Conservation (phyloP, 2,113 vertebrate genomes). For the Hiodon alosoides region DNA sequence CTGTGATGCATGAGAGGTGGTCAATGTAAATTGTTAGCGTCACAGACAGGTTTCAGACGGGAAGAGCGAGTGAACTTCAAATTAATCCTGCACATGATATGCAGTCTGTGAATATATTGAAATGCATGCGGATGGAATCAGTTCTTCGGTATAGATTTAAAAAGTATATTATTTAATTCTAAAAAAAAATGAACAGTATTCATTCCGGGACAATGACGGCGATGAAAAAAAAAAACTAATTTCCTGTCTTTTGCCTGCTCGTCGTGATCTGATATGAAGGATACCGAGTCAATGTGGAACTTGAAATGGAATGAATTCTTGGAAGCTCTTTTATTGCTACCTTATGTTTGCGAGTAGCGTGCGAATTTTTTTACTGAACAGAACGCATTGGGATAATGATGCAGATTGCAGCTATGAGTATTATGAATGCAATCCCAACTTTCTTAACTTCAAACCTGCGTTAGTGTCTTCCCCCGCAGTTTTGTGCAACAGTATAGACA, state of each 20-base stretch:
- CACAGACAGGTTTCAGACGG: background rate
- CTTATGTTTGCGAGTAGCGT: background rate
- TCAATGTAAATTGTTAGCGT: background rate
- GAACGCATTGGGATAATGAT: too few species aligned
- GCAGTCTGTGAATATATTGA: too few species aligned
- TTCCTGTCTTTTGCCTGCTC: constrained; percentile 1
- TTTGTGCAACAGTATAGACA: too few species aligned
- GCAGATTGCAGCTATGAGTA: too few species aligned
- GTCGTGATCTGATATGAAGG: background rate
- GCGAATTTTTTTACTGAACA: background rate
- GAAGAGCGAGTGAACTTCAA: too few species aligned
- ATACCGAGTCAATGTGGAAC: too few species aligned
- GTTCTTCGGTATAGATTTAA: background rate
- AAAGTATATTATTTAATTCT: background rate
- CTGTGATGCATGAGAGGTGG: too few species aligned
- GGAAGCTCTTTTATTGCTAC: background rate
- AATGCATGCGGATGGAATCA: background rate
- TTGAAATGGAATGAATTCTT: background rate
- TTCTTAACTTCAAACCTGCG: too few species aligned
- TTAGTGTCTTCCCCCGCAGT: too few species aligned
- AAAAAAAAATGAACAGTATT: background rate
- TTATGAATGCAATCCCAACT: too few species aligned
- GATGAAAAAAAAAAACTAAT: constrained; percentile 7
- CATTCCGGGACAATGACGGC: background rate
- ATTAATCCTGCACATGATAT: too few species aligned